phyloP scores from a whole-genome alignment of 2,888 invertebrate genomes.

The Drosophila kokeensis region DNA sequence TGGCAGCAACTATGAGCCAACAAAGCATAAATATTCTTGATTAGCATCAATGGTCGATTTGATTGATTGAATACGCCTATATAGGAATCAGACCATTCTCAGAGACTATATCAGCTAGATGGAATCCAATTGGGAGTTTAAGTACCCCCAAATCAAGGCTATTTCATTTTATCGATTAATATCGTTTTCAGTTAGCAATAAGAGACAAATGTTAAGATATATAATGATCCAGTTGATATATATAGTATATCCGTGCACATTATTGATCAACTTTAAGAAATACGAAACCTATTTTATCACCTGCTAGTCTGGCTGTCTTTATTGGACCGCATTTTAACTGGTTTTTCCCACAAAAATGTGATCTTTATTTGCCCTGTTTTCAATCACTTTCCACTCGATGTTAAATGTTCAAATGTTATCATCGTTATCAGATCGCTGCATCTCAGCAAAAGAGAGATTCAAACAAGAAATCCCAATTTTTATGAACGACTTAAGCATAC shows the following conservation, averaged over 20 bases:
- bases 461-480: background rate
- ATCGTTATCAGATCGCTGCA: slow-evolving; percentile 25
- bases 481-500: slow-evolving; percentile 13
- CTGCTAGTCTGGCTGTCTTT: no score
- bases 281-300: background rate
- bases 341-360: background rate
- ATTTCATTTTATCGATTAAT: background rate
- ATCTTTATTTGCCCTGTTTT: slow-evolving; percentile 6
- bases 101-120: background rate
- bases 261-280: background rate
- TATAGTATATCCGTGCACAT: background rate
- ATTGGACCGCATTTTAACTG: background rate
- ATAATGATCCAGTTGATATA: background rate
- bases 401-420: slow-evolving; percentile 29
- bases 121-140: background rate
- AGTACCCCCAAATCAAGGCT: background rate
- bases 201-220: background rate
- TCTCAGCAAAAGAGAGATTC: slow-evolving; percentile 7
- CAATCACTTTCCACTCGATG: slow-evolving; percentile 20
- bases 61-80: background rate
- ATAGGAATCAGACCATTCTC: background rate
- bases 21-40: background rate
- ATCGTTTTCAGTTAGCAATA: background rate
- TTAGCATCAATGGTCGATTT: background rate
- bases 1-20: background rate